phyloP scores from a whole-genome alignment of 2,113 vertebrate genomes.

The Vidua chalybeata region DNA sequence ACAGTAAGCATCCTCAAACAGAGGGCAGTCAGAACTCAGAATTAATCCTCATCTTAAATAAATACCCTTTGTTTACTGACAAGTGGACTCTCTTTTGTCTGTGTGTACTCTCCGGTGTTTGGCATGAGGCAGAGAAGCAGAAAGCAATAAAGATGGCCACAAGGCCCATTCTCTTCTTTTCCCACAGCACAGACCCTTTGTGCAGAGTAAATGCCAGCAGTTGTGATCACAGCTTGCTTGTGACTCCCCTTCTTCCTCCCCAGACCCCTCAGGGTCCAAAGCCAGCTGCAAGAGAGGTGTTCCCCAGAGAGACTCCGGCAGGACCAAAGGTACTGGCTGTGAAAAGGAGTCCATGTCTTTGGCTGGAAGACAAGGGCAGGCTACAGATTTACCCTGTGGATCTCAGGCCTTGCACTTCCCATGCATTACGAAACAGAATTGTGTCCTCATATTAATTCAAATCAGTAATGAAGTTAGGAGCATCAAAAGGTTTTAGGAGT shows the following conservation, averaged over 20 bases:
- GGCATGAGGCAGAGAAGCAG: neutral
- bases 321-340: neutral
- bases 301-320: neutral
- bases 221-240: neutral
- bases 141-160: neutral
- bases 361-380: neutral
- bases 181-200: neutral
- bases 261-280: neutral
- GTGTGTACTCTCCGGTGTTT: neutral
- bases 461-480: constrained; percentile 42
- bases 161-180: neutral
- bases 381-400: neutral
- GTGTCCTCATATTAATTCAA: constrained; percentile 8
- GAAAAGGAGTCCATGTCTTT: neutral
- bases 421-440: neutral
- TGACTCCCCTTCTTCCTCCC: neutral
- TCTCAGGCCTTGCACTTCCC: neutral
- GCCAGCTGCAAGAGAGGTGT: neutral
- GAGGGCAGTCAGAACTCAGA: neutral
- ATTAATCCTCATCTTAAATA: neutral
- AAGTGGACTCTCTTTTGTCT: neutral
- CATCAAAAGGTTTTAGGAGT: constrained; percentile 12
- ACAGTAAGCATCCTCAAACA: neutral
- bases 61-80: neutral
- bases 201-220: neutral